Conservation (phyloP, 2,888 invertebrate genomes). For the Euzetes globulus region DNA sequence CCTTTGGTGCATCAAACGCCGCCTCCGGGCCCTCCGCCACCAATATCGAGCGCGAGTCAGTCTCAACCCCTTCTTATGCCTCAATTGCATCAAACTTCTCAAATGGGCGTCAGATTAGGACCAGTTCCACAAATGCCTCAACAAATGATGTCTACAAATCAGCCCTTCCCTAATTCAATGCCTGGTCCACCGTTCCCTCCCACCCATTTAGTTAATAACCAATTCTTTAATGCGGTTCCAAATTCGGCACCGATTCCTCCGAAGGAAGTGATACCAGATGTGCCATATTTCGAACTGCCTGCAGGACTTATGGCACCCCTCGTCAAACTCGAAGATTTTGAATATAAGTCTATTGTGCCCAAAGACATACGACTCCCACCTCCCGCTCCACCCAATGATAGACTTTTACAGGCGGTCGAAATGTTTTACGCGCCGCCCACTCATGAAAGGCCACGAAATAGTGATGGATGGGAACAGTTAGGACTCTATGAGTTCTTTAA, state of each 20-base stretch:
- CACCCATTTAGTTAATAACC: conserved; percentile 23
- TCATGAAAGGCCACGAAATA: conserved; percentile 86
- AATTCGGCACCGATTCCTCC: conserved; percentile 29
- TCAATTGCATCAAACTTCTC: conserved; percentile 3
- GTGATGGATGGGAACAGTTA: conserved; percentile 96
- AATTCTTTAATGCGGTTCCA: conserved; percentile 30
- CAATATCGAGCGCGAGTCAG: conserved; percentile 17
- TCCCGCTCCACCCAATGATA: conserved; percentile 87
- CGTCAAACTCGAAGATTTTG: conserved; percentile 55
- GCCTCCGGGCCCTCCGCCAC: conserved; percentile 39
- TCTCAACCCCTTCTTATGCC: conserved; percentile 24
- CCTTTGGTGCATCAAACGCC: conserved; percentile 46
- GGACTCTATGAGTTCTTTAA: conserved; percentile 96
- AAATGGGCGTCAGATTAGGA: conserved; percentile 1
- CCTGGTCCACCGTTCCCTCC: conserved; percentile 23
- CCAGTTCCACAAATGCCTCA: conserved; percentile 8
- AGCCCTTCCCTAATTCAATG: conserved; percentile 12
- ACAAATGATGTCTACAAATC: neutral
- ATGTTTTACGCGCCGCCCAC: conserved; percentile 91
- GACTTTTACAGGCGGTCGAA: conserved; percentile 84
- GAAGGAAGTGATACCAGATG: conserved; percentile 24
- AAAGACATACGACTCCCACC: conserved; percentile 83
- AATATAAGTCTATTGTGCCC: conserved; percentile 69
- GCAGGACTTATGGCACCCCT: conserved; percentile 97
- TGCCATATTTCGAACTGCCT: conserved; percentile 80